These are phyloP conservation scores for Seira ritae DNA, from an alignment of 2,888 invertebrate genomes.

Conservation along the genomic window DNA sequence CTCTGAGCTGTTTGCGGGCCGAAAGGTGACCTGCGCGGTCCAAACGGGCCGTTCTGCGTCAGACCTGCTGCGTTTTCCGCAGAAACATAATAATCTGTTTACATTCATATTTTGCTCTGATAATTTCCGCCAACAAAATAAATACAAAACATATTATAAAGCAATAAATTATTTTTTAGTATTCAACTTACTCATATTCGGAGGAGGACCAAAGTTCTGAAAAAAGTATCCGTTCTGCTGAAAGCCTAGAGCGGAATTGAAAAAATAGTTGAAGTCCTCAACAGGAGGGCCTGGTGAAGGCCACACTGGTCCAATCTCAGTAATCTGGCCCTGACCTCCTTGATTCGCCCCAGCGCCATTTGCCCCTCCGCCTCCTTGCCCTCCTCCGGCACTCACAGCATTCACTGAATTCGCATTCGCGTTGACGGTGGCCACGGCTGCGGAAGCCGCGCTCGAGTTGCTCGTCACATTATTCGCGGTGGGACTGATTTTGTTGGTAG, in stretches of 20 bases:
- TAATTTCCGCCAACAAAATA: background rate
- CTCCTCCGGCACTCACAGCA: constrained; percentile 49
- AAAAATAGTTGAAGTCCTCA: constrained; percentile 73
- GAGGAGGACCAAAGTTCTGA: constrained; percentile 73
- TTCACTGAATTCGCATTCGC: constrained; percentile 61
- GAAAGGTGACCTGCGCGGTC: constrained; percentile 71
- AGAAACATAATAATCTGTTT: constrained; percentile 11
- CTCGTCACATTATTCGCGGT: constrained; percentile 49
- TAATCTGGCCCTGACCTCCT: constrained; percentile 56
- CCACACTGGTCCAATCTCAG: constrained; percentile 71
- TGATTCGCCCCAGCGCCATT: constrained; percentile 35
- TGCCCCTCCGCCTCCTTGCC: constrained; percentile 28
- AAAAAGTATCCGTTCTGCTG: constrained; percentile 73
- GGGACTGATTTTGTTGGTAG: constrained; percentile 43
- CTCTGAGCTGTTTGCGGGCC: constrained; percentile 70
- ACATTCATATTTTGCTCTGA: constrained; percentile 1
- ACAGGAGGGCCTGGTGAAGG: constrained; percentile 70
- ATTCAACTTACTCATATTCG: constrained; percentile 72
- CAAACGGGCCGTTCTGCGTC: constrained; percentile 72
- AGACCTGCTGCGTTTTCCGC: constrained; percentile 49
- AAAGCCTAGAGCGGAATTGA: constrained; percentile 70
- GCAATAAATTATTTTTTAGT: background rate
- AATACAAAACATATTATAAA: background rate
- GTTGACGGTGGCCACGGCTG: constrained; percentile 55
- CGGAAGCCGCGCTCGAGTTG: constrained; percentile 66